Base-by-base conservation (phyloP, 2,888 invertebrate genomes). In the Cryptocephalus moraei region DNA sequence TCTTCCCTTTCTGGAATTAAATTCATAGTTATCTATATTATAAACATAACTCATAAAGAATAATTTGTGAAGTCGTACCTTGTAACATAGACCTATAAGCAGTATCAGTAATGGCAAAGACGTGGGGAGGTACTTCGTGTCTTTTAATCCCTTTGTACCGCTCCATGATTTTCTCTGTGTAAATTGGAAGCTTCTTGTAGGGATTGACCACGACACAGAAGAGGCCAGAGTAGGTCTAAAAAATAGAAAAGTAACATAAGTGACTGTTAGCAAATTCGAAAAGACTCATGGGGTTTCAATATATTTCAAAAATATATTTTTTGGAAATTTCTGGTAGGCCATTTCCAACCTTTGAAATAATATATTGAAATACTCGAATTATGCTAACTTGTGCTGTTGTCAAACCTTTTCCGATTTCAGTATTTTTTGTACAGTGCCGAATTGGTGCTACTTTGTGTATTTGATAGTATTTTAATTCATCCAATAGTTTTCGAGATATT, bases 141-240 rank as follows among this genome's bases (percentile, higher is more conserved):
- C 97, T 76, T 75, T 96, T 97, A 76, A 95, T 96, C 62, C 97
- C 97, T 81, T 97, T 97, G 79, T 97, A 99, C 74, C 94, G 81
- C 73, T 99, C 97, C 86, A 99, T 94, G 62, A 99, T 92, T 77
- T 91, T 92, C 77, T 99, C 97, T 67, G 96, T 95, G 80, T 99
- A 99, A 72, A 99, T 99, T 53, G 97, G 96, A 70, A 99, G 79
- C 74, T 89, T 88, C 78, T 95, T 95, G 84, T 99, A 99, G 4
- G 99, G 99, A 75, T 99, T 99, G 61, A 99, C 95, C 63, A 99
- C 99, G 68, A 99, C 99, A 76, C 99, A 99, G 82, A 99, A 99
- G 63, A 99, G 88, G 57, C 99, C 99, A 58, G 99, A 99, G 76
- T 99, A 99, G 62, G 99, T 99, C 97, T 99, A 83, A 32, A 81